Conservation (phyloP, 2,888 invertebrate genomes). For the Pterobdella sp. region DNA sequence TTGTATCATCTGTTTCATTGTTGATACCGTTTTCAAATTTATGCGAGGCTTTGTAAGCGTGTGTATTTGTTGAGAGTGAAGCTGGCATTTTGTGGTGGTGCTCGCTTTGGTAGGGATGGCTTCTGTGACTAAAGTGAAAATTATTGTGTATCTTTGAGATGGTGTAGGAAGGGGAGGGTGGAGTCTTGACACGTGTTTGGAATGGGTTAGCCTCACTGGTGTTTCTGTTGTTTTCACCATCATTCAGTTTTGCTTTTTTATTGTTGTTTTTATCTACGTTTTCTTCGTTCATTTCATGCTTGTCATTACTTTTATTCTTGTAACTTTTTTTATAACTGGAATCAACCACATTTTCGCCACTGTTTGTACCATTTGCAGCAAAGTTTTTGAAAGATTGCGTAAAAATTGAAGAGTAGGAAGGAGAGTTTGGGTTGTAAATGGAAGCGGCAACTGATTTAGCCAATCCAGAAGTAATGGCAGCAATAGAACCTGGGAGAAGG, state of each 20-base stretch:
- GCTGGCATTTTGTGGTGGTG: not conserved
- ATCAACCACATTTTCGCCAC: not conserved
- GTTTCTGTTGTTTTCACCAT: not conserved
- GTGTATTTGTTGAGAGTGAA: not conserved
- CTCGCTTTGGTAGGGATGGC: not conserved
- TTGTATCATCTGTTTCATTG: not conserved
- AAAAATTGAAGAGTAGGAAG: not conserved
- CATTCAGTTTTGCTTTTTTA: not conserved
- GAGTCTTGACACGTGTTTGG: not conserved
- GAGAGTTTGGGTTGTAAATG: not conserved
- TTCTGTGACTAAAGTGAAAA: conserved; percentile 1
- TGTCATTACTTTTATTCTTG: not conserved
- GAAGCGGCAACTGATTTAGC: not conserved
- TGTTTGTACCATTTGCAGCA: not conserved
- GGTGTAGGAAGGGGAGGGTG: conserved; percentile 18
- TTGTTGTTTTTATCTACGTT: conserved; percentile 1
- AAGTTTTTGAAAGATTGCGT: not conserved
- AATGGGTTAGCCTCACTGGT: not conserved
- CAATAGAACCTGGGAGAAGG: conserved; percentile 20
- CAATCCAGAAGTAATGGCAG: conserved; percentile 17
- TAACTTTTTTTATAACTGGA: not conserved
- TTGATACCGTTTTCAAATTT: conserved; percentile 2
- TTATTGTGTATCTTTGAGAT: conserved; percentile 18
- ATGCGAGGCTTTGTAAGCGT: not conserved
- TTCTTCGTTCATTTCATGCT: not conserved